Evolutionary conservation across 1,140 invertebrate genomes (phyloP).

Genomic region (Brachionus plicatilis): DNA sequence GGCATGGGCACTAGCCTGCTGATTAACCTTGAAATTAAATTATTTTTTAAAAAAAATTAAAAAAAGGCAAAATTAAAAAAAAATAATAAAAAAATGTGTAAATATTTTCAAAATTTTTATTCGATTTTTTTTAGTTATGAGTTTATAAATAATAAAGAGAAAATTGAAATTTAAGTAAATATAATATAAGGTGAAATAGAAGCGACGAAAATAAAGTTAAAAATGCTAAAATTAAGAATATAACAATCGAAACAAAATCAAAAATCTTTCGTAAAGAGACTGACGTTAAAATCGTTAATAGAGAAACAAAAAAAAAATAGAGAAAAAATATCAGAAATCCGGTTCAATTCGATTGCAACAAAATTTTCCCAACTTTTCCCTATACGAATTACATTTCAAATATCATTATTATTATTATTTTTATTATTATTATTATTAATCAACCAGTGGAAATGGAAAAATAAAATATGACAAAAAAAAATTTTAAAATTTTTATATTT

Average conservation of each 20-base stretch:
- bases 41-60: too few species aligned
- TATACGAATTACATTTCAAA: not conserved
- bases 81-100: not conserved
- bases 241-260: not conserved
- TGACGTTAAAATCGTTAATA: not conserved
- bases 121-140: not conserved
- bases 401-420: not conserved
- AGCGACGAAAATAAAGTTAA: not conserved
- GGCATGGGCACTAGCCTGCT: too few species aligned
- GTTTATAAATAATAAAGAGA: not conserved
- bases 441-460: not conserved
- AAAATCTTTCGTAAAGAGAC: not conserved
- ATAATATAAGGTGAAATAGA: not conserved
- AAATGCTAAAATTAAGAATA: not conserved
- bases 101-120: not conserved
- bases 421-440: not conserved
- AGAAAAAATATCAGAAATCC: not conserved
- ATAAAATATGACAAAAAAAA: not conserved
- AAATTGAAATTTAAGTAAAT: not conserved
- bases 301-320: not conserved
- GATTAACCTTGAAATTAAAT: too few species aligned
- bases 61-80: not conserved
- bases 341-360: not conserved
- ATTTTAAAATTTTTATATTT: not conserved
- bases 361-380: not conserved